Evolutionary conservation across 2,113 vertebrate species (phyloP).

Genomic region (Amphiprion percula): DNA sequence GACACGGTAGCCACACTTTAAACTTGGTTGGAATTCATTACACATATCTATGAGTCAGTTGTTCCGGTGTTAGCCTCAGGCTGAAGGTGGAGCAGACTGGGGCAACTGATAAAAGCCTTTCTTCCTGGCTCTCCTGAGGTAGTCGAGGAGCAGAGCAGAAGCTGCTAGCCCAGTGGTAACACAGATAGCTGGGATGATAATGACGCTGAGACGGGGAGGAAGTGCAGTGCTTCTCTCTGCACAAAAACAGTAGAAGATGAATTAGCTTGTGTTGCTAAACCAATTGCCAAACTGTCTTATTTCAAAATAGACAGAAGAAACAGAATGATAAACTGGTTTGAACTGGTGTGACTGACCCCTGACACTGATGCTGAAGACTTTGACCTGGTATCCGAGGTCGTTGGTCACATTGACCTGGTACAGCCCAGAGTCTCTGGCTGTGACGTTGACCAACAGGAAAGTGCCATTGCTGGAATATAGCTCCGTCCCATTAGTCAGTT

Average conservation of each 20-base stretch:
- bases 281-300: too few relatives aligned
- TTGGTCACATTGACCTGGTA: slow-evolving; percentile 85
- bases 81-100: slow-evolving; percentile 48
- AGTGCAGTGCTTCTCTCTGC: slow-evolving; percentile 55
- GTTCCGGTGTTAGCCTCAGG: slow-evolving; percentile 19
- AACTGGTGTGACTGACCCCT: slow-evolving; percentile 62
- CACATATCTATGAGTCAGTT: neutral
- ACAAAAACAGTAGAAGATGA: too few relatives aligned
- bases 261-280: rapidly evolving
- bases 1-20: neutral
- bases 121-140: slow-evolving; percentile 73
- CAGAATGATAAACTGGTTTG: neutral
- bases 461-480: slow-evolving; percentile 69
- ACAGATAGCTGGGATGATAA: slow-evolving; percentile 56
- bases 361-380: slow-evolving; percentile 79
- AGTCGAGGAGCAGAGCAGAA: slow-evolving; percentile 55
- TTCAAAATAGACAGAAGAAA: neutral
- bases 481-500: slow-evolving; percentile 65
- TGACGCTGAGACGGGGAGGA: slow-evolving; percentile 7
- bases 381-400: slow-evolving; percentile 76
- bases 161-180: slow-evolving; percentile 34
- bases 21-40: neutral
- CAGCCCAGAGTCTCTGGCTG: slow-evolving; percentile 72
- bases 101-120: slow-evolving; percentile 81
- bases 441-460: slow-evolving; percentile 80